A percentile compares a stretch with the other conserved stretches of the same genome.
Conservation (phyloP, 2,888 invertebrate genomes). For the Archips crataeganus region DNA sequence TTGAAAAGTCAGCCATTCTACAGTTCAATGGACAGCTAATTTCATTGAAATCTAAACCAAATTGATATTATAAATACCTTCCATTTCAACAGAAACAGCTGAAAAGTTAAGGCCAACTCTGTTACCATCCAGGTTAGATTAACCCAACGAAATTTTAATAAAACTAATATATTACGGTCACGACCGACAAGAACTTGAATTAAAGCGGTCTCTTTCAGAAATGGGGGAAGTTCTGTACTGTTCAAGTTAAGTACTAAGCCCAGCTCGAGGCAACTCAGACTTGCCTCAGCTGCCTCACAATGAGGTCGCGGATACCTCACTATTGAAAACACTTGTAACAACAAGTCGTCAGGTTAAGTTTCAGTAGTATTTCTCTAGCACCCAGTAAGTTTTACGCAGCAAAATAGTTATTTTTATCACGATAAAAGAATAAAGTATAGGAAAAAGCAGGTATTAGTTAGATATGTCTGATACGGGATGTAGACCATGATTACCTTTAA, state of each 20-base stretch:
- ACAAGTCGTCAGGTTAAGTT: neutral
- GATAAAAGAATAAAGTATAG: neutral
- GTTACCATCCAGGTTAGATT: slow-evolving; percentile 2
- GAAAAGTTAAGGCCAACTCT: neutral
- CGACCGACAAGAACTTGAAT: slow-evolving; percentile 18
- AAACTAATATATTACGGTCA: slow-evolving; percentile 15
- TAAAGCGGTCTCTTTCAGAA: slow-evolving; percentile 31
- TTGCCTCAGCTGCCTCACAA: slow-evolving; percentile 9
- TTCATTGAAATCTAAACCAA: neutral
- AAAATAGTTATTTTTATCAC: neutral
- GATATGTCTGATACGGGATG: too few relatives aligned
- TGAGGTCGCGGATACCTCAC: neutral
- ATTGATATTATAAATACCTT: neutral
- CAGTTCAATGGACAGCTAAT: too few relatives aligned
- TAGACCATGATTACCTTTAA: too few relatives aligned
- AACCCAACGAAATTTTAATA: slow-evolving; percentile 6
- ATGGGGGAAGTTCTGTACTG: slow-evolving; percentile 25
- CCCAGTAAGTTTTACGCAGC: neutral
- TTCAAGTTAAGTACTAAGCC: slow-evolving; percentile 24
- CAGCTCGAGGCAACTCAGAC: slow-evolving; percentile 24
- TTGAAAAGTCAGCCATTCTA: slow-evolving; percentile 45
- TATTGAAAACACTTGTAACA: neutral
- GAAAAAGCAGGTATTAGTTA: too few relatives aligned
- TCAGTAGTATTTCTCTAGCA: neutral
- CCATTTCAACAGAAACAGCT: neutral